Evolutionary conservation across 2,113 vertebrate species (phyloP), one percentile per base, ranked within the genome.

Genomic region (Poeciliopsis turrubarensis): DNA sequence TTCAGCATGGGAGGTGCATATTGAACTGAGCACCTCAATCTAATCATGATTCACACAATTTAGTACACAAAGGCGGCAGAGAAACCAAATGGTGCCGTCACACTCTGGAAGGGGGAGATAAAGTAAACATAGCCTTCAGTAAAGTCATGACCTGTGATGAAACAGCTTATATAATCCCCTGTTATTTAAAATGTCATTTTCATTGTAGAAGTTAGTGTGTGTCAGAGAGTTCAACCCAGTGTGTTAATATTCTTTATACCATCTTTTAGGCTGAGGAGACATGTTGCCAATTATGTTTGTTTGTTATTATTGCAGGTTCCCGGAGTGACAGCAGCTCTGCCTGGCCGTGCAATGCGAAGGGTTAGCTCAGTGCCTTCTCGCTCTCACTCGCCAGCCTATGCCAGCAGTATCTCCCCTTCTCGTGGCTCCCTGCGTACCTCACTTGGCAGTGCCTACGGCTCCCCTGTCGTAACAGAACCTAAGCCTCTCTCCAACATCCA

Each of bases 331-430:
- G 26, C 84, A 3, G 51, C 89, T 3, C 83, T 94, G 73, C 86
- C 93, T 60, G 95, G 87, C 69, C 94, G 96, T 80, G 96, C 94
- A 60, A 98, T 99, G 95, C 90, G 97, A 68, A 95, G 98, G 74
- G 97, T 99, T 80, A 96, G 98, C 70, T 99, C 97, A 25, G 97
- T 99, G 87, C 97, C 97, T 44, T 98, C 97, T 84, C 93, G 98
- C 92, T 95, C 97, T 1, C 97, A 97, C 94, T 98, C 97, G 65
- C 98, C 98, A 51, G 96, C 96, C 65, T 98, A 97, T 70, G 83
- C 95, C 92, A 94, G 94, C 19, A 94, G 95, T 31, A 70, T 96
- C 62, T 98, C 97, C 62, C 97, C 97, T 1, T 96, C 97, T 0
- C 93, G 97, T 70, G 96, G 96, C 22, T 98, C 97, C 0, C 94